Evolutionary conservation across 2,888 invertebrate genomes (phyloP).

Genomic region (Protodeltote pygarga): DNA sequence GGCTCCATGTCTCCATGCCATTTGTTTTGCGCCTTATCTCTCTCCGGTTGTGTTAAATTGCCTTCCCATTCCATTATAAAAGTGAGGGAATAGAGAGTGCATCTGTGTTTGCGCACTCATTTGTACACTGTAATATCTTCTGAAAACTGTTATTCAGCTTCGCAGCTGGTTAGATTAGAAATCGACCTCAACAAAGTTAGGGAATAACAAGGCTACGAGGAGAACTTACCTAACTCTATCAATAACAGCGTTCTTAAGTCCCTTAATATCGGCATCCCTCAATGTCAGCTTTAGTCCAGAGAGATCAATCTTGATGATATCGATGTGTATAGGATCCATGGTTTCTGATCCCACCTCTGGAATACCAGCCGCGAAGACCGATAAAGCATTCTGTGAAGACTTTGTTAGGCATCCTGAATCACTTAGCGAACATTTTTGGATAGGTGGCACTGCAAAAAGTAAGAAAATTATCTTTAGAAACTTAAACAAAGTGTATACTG

Average conservation of each 20-base stretch:
- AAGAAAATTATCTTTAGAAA: neutral
- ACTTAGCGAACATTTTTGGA: conserved; percentile 61
- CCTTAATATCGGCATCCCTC: conserved; percentile 57
- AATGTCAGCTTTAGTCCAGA: conserved; percentile 67
- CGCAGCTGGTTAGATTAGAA: too few relatives aligned
- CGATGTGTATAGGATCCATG: conserved; percentile 66
- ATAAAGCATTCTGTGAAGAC: conserved; percentile 55
- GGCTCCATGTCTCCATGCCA: too few relatives aligned
- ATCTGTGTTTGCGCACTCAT: too few relatives aligned
- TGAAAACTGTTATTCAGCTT: too few relatives aligned
- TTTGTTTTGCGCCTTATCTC: too few relatives aligned
- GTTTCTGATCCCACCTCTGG: conserved; percentile 61
- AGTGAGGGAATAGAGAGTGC: too few relatives aligned
- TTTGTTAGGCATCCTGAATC: conserved; percentile 60
- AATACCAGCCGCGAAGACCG: conserved; percentile 58
- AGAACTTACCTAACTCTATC: conserved; percentile 61
- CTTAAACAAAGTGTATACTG: neutral
- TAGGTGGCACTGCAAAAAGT: conserved; percentile 59
- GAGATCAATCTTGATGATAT: conserved; percentile 63
- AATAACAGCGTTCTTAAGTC: conserved; percentile 56
- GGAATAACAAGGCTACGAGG: too few relatives aligned
- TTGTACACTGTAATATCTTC: too few relatives aligned
- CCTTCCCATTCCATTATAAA: too few relatives aligned
- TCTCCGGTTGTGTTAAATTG: too few relatives aligned
- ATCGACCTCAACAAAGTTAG: too few relatives aligned